Percentiles rank a stretch among this genome's conserved stretches.
phyloP scores from a whole-genome alignment of 2,888 invertebrate genomes.

The Metopia argyrocephala region DNA sequence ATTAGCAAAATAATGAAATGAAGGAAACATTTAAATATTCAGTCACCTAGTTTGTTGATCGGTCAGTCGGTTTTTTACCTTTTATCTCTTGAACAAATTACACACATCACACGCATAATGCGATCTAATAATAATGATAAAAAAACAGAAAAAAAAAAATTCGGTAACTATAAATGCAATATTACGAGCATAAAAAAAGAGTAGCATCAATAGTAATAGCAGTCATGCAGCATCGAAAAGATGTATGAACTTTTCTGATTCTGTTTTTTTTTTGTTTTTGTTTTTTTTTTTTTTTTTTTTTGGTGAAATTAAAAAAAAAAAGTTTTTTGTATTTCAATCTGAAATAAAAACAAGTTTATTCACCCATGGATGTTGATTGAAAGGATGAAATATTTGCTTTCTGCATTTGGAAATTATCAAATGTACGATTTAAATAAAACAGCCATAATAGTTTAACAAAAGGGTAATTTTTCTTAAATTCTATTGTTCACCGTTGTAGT shows the following conservation, averaged over 20 bases:
- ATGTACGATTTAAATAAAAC: slow-evolving; percentile 11
- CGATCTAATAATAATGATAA: slow-evolving; percentile 62
- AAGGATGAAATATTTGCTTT: slow-evolving; percentile 15
- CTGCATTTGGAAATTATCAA: slow-evolving; percentile 1
- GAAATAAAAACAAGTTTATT: slow-evolving; percentile 59
- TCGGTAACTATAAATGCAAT: slow-evolving; percentile 1
- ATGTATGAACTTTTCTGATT: slow-evolving; percentile 63
- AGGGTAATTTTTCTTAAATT: background rate
- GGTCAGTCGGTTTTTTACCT: slow-evolving; percentile 46
- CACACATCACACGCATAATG: slow-evolving; percentile 63
- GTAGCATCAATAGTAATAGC: background rate
- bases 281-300: slow-evolving; percentile 15
- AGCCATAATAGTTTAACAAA: slow-evolving; percentile 42
- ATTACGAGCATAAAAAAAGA: background rate
- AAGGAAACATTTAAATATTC: slow-evolving; percentile 30
- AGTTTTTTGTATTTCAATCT: slow-evolving; percentile 37
- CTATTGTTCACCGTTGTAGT: background rate
- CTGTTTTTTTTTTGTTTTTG: too few relatives aligned
- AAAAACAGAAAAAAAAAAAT: slow-evolving; percentile 25
- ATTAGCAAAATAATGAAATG: slow-evolving; percentile 34
- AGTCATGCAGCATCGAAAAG: slow-evolving; percentile 36
- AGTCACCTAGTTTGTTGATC: slow-evolving; percentile 25
- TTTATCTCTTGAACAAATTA: slow-evolving; percentile 63
- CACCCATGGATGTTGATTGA: slow-evolving; percentile 21
- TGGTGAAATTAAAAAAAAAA: background rate